Evolutionary conservation across 2,888 invertebrate species (phyloP).

Genomic region (Sesia apiformis): DNA sequence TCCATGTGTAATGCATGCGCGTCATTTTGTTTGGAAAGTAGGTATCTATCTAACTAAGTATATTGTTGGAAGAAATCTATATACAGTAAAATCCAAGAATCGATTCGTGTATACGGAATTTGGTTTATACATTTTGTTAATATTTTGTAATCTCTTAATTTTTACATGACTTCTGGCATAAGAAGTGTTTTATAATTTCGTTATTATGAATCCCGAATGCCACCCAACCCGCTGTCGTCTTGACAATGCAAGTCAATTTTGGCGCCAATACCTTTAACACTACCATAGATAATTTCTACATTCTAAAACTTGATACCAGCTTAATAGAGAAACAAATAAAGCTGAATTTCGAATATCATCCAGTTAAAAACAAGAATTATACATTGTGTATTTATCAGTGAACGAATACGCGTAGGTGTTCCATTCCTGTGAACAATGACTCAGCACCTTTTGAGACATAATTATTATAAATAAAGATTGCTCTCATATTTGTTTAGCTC

Average conservation of each 20-base stretch:
- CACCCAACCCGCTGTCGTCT: conserved; percentile 59
- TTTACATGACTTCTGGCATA: too few species aligned
- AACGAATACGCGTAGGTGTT: conserved; percentile 56
- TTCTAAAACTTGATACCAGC: neutral
- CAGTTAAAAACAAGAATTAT: neutral
- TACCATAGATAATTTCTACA: neutral
- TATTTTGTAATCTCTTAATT: too few species aligned
- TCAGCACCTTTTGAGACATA: conserved; percentile 41
- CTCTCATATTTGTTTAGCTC: conserved; percentile 65
- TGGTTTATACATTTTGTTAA: too few species aligned
- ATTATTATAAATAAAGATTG: conserved; percentile 67
- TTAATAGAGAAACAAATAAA: neutral
- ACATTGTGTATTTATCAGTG: conserved; percentile 11
- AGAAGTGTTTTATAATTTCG: too few species aligned
- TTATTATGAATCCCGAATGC: conserved; percentile 22
- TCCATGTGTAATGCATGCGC: too few species aligned
- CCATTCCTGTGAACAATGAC: conserved; percentile 65
- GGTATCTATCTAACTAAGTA: too few species aligned
- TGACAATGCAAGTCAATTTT: conserved; percentile 61
- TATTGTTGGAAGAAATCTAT: too few species aligned
- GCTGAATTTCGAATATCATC: neutral
- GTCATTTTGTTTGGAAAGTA: too few species aligned
- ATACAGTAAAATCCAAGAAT: too few species aligned
- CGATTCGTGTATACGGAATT: too few species aligned
- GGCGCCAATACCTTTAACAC: conserved; percentile 38